Conservation (phyloP, 2,797 vertebrate species). For the Cyclura pinguis region DNA sequence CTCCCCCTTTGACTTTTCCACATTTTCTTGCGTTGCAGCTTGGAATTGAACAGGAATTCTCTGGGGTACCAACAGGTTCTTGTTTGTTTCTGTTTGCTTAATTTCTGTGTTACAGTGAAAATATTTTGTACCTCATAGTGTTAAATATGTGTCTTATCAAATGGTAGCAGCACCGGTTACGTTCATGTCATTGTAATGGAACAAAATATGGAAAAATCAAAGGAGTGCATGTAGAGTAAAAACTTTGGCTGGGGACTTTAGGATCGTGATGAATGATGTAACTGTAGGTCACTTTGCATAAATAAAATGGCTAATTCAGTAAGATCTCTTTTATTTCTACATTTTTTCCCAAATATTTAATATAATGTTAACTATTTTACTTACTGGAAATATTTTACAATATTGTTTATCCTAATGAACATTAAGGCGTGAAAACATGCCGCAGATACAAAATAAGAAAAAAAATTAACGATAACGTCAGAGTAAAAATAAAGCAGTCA, state of each 20-base stretch:
- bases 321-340: not conserved
- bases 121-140: no score
- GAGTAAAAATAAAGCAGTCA: not conserved
- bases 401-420: not conserved
- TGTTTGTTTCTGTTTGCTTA: no score
- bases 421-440: not conserved
- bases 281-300: not conserved
- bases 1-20: no score
- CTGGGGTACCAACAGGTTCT: no score
- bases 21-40: no score
- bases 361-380: constrained; percentile 9
- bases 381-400: not conserved
- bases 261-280: not conserved
- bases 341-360: not conserved
- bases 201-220: no score
- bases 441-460: not conserved
- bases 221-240: no score
- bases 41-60: no score
- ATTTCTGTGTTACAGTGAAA: no score
- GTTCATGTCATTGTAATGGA: no score
- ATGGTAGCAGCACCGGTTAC: no score
- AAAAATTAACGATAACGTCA: not conserved
- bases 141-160: no score
- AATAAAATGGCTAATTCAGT: not conserved
- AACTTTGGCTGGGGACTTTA: not conserved